phyloP scores from a whole-genome alignment of 2,113 vertebrate genomes.

The Corynorhinus townsendii region DNA sequence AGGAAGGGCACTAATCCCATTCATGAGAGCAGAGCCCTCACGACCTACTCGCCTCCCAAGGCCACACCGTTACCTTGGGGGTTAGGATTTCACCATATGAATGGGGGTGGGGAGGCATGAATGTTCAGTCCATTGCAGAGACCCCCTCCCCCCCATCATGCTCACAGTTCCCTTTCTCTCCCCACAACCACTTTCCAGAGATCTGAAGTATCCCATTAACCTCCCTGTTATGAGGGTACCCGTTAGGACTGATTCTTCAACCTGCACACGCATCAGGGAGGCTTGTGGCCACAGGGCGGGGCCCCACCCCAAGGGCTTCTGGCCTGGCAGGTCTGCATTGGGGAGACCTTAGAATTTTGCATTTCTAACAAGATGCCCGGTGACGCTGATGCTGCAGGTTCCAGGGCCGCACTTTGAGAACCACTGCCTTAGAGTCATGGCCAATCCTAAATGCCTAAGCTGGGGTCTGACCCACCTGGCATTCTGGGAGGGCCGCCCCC shows the following conservation, averaged over 20 bases:
- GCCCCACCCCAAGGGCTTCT: no score
- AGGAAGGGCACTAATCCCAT: neutral
- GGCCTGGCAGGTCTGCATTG: no score
- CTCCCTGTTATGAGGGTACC: neutral
- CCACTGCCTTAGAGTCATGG: neutral
- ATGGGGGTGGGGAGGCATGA: fast-evolving
- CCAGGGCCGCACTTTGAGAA: neutral
- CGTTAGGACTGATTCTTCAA: neutral
- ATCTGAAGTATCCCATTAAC: neutral
- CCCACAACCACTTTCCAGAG: neutral
- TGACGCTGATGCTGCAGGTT: neutral
- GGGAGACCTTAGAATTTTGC: neutral
- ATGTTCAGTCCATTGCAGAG: no score
- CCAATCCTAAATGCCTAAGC: neutral
- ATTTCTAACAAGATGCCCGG: neutral
- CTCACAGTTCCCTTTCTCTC: neutral
- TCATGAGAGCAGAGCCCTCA: no score
- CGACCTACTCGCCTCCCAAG: neutral
- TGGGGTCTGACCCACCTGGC: neutral
- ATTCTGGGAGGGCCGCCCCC: neutral
- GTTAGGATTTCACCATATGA: neutral
- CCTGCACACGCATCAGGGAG: neutral
- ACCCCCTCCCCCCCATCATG: neutral
- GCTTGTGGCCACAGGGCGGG: neutral
- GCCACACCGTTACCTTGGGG: no score